Evolutionary conservation across 2,113 vertebrate genomes (phyloP), one percentile per base, ranked within the genome.

Genomic region (Deroptyus accipitrinus): DNA sequence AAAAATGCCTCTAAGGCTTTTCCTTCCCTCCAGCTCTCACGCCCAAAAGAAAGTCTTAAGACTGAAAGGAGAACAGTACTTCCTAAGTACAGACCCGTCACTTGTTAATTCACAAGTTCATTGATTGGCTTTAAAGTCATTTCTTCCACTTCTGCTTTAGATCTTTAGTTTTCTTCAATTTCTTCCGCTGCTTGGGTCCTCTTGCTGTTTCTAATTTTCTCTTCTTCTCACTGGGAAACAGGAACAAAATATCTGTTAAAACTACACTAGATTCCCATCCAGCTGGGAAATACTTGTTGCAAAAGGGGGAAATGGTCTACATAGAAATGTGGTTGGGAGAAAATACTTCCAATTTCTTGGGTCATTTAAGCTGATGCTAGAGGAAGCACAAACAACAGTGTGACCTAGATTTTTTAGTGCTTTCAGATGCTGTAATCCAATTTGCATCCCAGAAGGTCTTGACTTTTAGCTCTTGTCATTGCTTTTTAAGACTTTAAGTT

Each of bases 181-280:
- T 99, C 96, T 99, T 98, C n/a, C 95, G 97, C 55, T 98, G 97
- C 76, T 95, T 97, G 49, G 91, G 96, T 31, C 97, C 97, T 68
- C 63, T 92, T n/a, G 97, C 85, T 62, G 88, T 35, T 92, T 98
- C 79, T 97, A 97, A 49, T 93, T 99, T 99, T 96, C 99, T 98
- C 96, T 99, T 99, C 98, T 99, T 99, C 94, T 99, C 98, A 97
- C 99, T 99, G 93, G 66, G 37, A 88, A 88, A 48, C 69, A 83
- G 54, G 39, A 88, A 82, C 10, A 94, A 79, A 91, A 76, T 20
- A 69, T 22, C 17, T 52, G 76, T 87, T 83, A 87, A 59, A 90
- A 66, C 44, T 10, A n/a, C 28, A 49, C 30, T 12, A 9, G 31
- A 44, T 42, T 68, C 49, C 41, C 41, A 73, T 27, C 10, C 41